Evolutionary conservation across 1,140 invertebrate species (phyloP), one percentile per base, ranked within the genome.

Genomic region (Fragariocoptes setiger): DNA sequence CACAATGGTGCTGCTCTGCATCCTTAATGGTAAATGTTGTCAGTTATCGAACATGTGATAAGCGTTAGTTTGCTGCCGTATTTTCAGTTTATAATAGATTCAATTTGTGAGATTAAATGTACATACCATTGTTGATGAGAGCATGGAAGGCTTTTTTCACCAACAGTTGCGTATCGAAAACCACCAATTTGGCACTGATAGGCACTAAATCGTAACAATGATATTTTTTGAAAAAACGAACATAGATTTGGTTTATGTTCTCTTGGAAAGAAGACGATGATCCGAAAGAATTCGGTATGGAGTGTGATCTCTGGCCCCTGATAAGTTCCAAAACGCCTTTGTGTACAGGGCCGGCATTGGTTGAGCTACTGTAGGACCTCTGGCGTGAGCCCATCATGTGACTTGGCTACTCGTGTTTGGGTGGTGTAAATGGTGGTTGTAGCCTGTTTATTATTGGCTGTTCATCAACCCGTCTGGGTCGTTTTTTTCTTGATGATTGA

Each of bases 151-250:
- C 88, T 59, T 95, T 97, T 40, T 49, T 51, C 49, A 66, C 88
- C 40, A 90, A 72, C 21, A 99, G 65, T 54, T 90, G 77, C n/a
- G 86, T 97, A 61, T 99, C 90, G 61, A 99, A 97, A 39, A 99
- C 83, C 40, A 99, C 88, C 51, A 99, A 63, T 63, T 99, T 99
- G 42, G 86, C 83, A 57, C 83, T 92, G 36, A 85, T 92, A 37
- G 92, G 92, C 58, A 99, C 95, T 52, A 97, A 67, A 65, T 97
- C 90, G 62, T 97, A 97, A 58, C 88, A 95, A 25, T 45, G 50
- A 44, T 52, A 52, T 39, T 51, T 49, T 41, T 86, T 83, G 71
- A 97, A 95, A 65, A 99, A 94, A 56, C 90, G 92, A 42, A 85
- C 78, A 64, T 85, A 88, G 51, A 90, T 83, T 60, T 85, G 76